Base-by-base conservation (phyloP, 2,888 invertebrate species). In the Hydroisotoma schaefferi region DNA sequence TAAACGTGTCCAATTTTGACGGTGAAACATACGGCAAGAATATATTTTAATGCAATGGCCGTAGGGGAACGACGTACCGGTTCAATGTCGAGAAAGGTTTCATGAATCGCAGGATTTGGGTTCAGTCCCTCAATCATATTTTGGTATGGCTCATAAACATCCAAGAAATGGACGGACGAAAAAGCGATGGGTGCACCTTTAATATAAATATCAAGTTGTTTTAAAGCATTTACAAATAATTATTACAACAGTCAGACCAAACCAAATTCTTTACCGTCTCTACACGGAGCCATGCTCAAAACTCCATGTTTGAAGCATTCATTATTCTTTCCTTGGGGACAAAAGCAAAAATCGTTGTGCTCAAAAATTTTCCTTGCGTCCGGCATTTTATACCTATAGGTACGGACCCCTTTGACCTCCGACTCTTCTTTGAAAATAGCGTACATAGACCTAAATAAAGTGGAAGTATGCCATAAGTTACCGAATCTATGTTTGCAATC, bases 101-200 rank as follows among this genome's bases (percentile, higher is more conserved):
- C 83, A 73, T 92, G 92, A 57, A 83, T 80, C 54, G 85, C 81
- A 71, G 82, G 79, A 10, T 82, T 78, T 0, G 92, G 90, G 2
- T 81, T 80, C 8, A 92, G 78, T 2, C 91, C 91, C 53, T 86
- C 85, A 15, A 90, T 84, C 0, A 83, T 82, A 0, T 83, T 78
- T 18, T 86, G 75, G 29, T 72, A 72, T 33, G 60, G 63, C 22
- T 72, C 63, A 53, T 64, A 65, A 0, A 90, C 87, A 66, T 89
- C 85, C 76, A 86, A 88, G 78, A 93, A 94, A 75, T 94, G 94
- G 0, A 93, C 93, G 76, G 87, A 90, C 0, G 93, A 94, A 8
- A 93, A 80, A 71, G 88, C 90, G 0, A 94, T 87, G 0, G 94
- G 94, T 0, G 92, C 91, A 74, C 86, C 89, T 89, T 76, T 2